Evolutionary conservation across 2,888 invertebrate genomes (phyloP), one percentile per base, ranked within the genome.

Genomic region (Eulithis prunata): DNA sequence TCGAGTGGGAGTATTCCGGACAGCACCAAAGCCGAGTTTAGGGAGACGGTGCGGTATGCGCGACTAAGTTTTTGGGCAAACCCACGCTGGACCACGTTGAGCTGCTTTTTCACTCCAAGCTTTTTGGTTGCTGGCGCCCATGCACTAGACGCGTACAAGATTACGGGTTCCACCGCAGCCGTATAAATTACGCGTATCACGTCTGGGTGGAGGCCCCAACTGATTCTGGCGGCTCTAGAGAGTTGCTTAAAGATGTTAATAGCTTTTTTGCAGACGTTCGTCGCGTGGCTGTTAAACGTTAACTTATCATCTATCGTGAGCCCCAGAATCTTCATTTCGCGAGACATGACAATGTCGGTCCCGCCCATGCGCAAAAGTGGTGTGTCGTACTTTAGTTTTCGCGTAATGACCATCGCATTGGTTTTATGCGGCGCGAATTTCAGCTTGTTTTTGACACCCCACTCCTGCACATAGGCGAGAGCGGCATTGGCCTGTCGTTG

Each of bases 221-320:
- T 46, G 45, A 46, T 6, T n/a, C 8, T 57, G 4, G 57, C 57
- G n/a, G 57, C 57, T 52, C 64, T 68, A 54, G 51, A 45, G 0
- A 56, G 12, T 3, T 49, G 55, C 45, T 63, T 57, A 10, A 47
- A 61, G 3, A 61, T n/a, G 14, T 52, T 38, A 7, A 53, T 0
- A 0, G 53, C 57, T 4, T 57, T 57, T 45, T 12, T 57, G 13
- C 57, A 57, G 0, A 14, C 11, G 3, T 32, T 41, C 6, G 53
- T 4, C 0, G n/a, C 13, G 53, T 57, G 57, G 11, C 5, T 12
- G 7, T 57, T 57, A 21, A 65, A 65, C 0, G 65, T 65, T 14
- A 65, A 46, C 28, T 56, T 51, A 12, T 60, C 1, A 11, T 65
- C 64, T 8, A 65, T 57, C 0, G 45, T 59, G 8, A 64, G 64